Conservation (phyloP, 2,113 vertebrate species). For the Phoxinus phoxinus region DNA sequence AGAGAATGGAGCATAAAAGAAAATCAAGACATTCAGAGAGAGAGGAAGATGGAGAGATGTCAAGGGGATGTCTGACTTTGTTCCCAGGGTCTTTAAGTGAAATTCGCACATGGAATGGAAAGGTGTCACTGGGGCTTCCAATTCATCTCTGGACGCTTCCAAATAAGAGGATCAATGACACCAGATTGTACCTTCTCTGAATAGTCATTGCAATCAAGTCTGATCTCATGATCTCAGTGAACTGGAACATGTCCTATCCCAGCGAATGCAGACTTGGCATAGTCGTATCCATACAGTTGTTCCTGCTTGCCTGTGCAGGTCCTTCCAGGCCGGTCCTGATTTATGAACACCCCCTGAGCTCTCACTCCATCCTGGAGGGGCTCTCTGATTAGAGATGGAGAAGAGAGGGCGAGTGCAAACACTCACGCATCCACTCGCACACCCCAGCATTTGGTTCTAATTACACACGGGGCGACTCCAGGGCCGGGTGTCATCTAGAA, state of each 20-base stretch:
- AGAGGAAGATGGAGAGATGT: constrained; percentile 46
- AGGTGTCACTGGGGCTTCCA: background rate
- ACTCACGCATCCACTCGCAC: constrained; percentile 59
- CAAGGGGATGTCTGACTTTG: constrained; percentile 28
- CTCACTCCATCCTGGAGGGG: constrained; percentile 73
- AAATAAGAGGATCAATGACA: constrained; percentile 22
- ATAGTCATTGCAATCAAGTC: background rate
- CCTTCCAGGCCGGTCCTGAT: constrained; percentile 73
- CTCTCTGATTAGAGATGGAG: constrained; percentile 79
- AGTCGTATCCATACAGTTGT: constrained; percentile 22
- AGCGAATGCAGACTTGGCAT: background rate
- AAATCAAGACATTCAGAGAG: constrained; percentile 56
- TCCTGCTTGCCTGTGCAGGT: constrained; percentile 62
- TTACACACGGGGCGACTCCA: constrained; percentile 56
- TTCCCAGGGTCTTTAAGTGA: constrained; percentile 11
- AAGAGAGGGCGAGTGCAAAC: constrained; percentile 56
- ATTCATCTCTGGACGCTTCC: background rate
- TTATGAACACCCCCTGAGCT: constrained; percentile 73
- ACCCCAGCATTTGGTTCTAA: constrained; percentile 59
- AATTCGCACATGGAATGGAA: constrained; percentile 38
- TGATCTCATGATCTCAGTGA: constrained; percentile 5
- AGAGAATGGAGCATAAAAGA: constrained; percentile 32
- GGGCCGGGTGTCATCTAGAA: constrained; percentile 66
- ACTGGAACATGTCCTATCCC: constrained; percentile 19
- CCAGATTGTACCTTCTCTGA: background rate